phyloP scores from a whole-genome alignment of 1,140 invertebrate genomes.

The Ptiloglossa arizonensis region DNA sequence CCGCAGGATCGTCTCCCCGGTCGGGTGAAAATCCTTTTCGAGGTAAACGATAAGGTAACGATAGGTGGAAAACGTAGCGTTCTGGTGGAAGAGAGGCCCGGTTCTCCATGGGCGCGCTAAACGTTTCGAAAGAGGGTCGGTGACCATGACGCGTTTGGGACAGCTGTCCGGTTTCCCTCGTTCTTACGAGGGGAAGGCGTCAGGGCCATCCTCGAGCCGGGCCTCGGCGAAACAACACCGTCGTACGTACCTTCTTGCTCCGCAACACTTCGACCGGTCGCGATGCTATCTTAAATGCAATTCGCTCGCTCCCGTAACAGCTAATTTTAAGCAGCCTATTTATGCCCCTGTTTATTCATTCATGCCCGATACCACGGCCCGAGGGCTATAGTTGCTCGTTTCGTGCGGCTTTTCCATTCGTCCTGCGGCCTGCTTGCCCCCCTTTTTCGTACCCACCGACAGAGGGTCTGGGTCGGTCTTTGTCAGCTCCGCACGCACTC shows the following conservation, averaged over 20 bases:
- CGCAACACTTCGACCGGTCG: constrained; percentile 40
- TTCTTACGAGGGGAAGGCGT: constrained; percentile 33
- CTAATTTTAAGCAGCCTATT: constrained; percentile 72
- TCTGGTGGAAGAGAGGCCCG: background rate
- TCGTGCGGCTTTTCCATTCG: constrained; percentile 66
- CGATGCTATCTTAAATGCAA: constrained; percentile 71
- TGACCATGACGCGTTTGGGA: constrained; percentile 47
- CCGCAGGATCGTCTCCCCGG: background rate
- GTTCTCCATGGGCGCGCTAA: background rate
- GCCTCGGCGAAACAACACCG: background rate
- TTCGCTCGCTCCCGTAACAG: constrained; percentile 63
- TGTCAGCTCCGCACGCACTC: constrained; percentile 35
- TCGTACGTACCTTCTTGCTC: constrained; percentile 20
- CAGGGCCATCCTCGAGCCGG: constrained; percentile 24
- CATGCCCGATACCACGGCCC: constrained; percentile 67
- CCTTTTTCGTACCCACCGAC: constrained; percentile 46
- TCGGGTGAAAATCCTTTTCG: background rate
- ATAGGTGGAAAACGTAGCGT: too few relatives aligned
- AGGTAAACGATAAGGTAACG: too few relatives aligned
- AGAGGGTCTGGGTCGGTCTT: constrained; percentile 26
- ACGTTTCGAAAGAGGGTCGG: constrained; percentile 42
- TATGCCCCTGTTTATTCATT: constrained; percentile 73
- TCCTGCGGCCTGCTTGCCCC: constrained; percentile 19
- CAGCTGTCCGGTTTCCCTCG: constrained; percentile 50
- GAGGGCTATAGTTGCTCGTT: constrained; percentile 64